Evolutionary conservation across 37 sponge, comb jelly and placozoan species (phyloP).

Genomic region (Trichoplax adhaerens): DNA sequence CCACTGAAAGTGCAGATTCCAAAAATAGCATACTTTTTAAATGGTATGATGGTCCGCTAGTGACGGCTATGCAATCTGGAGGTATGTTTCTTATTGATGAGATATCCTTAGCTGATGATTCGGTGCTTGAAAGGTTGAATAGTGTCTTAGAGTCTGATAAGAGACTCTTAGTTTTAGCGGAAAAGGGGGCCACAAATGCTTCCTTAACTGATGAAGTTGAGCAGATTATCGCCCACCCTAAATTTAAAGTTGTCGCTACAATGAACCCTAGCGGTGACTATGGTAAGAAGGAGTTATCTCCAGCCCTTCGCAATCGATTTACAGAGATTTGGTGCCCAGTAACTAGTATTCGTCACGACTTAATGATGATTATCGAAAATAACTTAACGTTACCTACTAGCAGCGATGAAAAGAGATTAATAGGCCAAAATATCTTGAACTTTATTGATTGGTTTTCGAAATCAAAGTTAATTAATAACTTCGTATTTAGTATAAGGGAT

Average conservation of each 20-base stretch:
- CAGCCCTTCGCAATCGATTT: constrained; percentile 89
- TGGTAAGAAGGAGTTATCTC: constrained; percentile 97
- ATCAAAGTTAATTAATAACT: not conserved
- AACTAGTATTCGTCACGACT: constrained; percentile 5
- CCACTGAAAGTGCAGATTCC: not conserved
- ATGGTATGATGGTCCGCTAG: constrained; percentile 87
- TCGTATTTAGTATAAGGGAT: constrained; percentile 35
- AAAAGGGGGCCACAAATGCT: too few species aligned
- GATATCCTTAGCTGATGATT: constrained; percentile 98
- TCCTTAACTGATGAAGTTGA: constrained; percentile 12
- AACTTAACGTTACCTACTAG: constrained; percentile 12
- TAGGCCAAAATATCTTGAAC: constrained; percentile 38
- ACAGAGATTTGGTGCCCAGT: constrained; percentile 90
- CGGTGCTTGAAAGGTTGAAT: constrained; percentile 90
- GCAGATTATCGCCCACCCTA: constrained; percentile 50
- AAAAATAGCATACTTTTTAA: constrained; percentile 59
- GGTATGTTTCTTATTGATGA: constrained; percentile 77
- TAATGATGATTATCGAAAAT: constrained; percentile 16
- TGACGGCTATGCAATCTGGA: constrained; percentile 68
- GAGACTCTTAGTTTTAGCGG: constrained; percentile 46
- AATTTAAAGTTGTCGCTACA: constrained; percentile 71
- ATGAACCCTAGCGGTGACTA: constrained; percentile 99
- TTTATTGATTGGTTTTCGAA: constrained; percentile 32
- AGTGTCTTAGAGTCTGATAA: constrained; percentile 84
- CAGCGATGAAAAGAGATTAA: not conserved